These are phyloP conservation scores for Drosophila colorata DNA, from an alignment of 2,888 invertebrate species.

Conservation along the genomic window DNA sequence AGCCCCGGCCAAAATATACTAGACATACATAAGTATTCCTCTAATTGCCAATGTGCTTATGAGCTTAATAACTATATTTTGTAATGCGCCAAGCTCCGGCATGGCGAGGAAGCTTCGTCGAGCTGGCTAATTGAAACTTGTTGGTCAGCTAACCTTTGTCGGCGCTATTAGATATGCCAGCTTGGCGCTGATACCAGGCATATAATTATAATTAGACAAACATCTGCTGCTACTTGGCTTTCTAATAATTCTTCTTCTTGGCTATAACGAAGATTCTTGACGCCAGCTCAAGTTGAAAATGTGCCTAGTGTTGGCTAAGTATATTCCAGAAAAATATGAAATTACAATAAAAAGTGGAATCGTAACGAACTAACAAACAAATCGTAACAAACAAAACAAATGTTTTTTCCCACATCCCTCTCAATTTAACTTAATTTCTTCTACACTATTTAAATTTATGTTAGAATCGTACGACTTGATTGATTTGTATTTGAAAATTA, in stretches of 20 bases:
- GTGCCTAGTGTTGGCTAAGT: too few relatives aligned
- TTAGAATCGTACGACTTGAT: conserved; percentile 1
- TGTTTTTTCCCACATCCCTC: too few relatives aligned
- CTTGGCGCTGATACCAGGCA: conserved; percentile 8
- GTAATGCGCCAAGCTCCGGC: conserved; percentile 32
- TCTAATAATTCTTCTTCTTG: conserved; percentile 20
- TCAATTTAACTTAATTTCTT: too few relatives aligned
- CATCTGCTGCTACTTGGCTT: conserved; percentile 32
- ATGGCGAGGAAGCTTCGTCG: conserved; percentile 32
- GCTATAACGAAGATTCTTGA: conserved; percentile 4
- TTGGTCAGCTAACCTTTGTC: conserved; percentile 50
- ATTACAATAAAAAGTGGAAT: too few relatives aligned
- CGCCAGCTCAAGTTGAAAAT: not conserved
- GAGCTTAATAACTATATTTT: conserved; percentile 72
- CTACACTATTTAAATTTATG: too few relatives aligned
- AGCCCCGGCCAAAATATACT: not conserved
- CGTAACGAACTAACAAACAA: too few relatives aligned
- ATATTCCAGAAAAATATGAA: too few relatives aligned
- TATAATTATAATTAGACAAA: conserved; percentile 38
- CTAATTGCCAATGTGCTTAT: conserved; percentile 62
- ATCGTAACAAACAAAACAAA: too few relatives aligned
- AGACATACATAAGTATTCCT: conserved; percentile 30
- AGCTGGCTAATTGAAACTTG: conserved; percentile 45
- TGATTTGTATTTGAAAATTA: conserved; percentile 19
- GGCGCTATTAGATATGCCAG: conserved; percentile 47